Base-by-base conservation (phyloP, 2,888 invertebrate species). In the Caenorhabditis sp. region DNA sequence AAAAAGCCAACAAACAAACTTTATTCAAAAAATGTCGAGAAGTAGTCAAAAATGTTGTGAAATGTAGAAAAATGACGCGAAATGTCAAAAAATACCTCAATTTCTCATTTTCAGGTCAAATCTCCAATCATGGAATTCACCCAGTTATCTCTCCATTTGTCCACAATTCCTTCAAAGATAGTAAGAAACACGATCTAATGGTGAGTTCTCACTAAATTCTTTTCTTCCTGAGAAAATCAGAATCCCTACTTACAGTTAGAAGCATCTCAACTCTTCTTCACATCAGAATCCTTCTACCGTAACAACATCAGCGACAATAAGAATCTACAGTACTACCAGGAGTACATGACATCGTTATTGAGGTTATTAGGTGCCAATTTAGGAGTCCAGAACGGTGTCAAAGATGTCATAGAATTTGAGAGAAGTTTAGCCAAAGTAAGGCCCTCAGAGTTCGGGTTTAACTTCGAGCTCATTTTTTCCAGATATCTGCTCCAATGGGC, bases 391-490 rank as follows among this genome's bases (percentile, higher is more conserved):
- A n/a, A n/a, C n/a, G n/a, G n/a, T n/a, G 77, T 83, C 25, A 74
- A 81, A 58, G 80, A 81, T 52, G 78, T 84, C 20, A 75, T 84
- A 43, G 78, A 82, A 23, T 74, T 85, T 54, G 84, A 85, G 58
- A 62, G 79, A 52, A 61, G 72, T 80, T 76, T 81, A 25, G 82
- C 84, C 10, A 64, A 74, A 7, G 63, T 76, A 4, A 81, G 81
- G 52, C 64, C 71, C n/a, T 67, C 69, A 17, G 69, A n/a, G n/a
- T n/a, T n/a, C n/a, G n/a, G n/a, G n/a, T n/a, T n/a, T n/a, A n/a
- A n/a, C n/a, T n/a, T n/a, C n/a, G n/a, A n/a, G n/a, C n/a, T n/a
- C n/a, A n/a, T n/a, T n/a, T n/a, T n/a, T n/a, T n/a, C n/a, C n/a
- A n/a, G n/a, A n/a, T n/a, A n/a, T n/a, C n/a, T n/a, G n/a, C n/a